Base-by-base conservation (phyloP, 2,797 vertebrate genomes). In the Notamacropus eugenii region DNA sequence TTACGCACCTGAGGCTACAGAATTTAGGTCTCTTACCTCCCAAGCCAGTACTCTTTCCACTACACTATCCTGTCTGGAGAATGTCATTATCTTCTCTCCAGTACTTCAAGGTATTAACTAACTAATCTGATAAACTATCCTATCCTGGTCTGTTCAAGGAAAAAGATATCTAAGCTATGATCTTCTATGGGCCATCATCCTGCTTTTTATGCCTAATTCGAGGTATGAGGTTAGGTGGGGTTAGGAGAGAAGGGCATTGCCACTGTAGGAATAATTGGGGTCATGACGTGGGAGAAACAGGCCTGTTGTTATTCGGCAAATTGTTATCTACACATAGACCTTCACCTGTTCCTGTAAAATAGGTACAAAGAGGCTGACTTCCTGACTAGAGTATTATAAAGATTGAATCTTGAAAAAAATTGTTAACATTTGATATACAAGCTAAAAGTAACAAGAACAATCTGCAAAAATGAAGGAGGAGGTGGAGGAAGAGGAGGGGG, bases 341-440 rank as follows among this genome's bases (percentile, higher is more conserved):
- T 82, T 46, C 22, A 11, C 22, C 40, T 82, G 16, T 40, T 5
- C 62, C 11, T 50, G 10, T 55, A 56, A n/a, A 58, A 52, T 50
- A 55, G 27, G 74, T 31, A 24, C 27, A 13, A 1, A 29, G 19
- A 5, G 67, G 54, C 28, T 58, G 91, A 92, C 46, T 93, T 93
- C 82, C 14, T 93, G 74, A 93, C 58, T 82, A 24, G 93, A 56
- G 2, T 93, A 90, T 56, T 62, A 91, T 19, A 92, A 93, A 50
- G 55, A 91, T 87, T 46, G 92, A 90, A 54, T 87, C 57, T 74
- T 93, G 31, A 92, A 91, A 97, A 95, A 55, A 34, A 93, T 29
- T 4, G 46, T 40, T 92, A 94, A 82, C 50, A 29, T 92, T 59
- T 54, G 74, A 46, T 90, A 56, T 94, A 31, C 40, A 91, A 97